Evolutionary conservation across 2,113 vertebrate species (phyloP), one percentile per base, ranked within the genome.

Genomic region (Esox niger): DNA sequence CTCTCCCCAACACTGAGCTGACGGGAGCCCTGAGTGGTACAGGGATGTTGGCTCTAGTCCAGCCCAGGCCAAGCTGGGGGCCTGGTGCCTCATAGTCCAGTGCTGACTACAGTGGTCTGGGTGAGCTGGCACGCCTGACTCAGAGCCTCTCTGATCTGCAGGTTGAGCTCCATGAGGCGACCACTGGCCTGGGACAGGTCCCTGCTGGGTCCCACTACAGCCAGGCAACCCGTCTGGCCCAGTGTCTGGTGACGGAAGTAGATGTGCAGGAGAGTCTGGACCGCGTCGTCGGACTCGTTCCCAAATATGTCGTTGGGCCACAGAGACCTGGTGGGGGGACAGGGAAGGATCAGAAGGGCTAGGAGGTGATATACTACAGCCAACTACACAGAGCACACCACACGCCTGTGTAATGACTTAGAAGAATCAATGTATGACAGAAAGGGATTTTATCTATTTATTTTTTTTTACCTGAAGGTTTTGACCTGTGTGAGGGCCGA

Each of bases 251-350:
- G 97, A 29, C 97, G 95, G 89, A 99, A 99, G 88, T 96, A 97
- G 72, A 99, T 98, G 84, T 97, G 96, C 83, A 99, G 84, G 60
- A 99, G 79, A 0, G 97, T 99, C 82, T 95, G 94, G 73, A 99
- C 91, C 0, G 96, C 93, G 66, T 98, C 88, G 8, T 98, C 97
- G 1, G 91, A 91, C 66, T 93, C 91, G 38, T 90, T 92, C 88
- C 97, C 97, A 17, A 99, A 99, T 84, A 99, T 98, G 73, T 99
- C 96, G 0, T 91, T 95, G 52, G 97, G 97, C 97, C 97, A 99
- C 66, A 96, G 81, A 67, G 93, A 93, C 80, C 96, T 99, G 82
- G 1, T 3, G 43, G 30, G 10, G n/a, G 23, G 17, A 35, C 23
- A 6, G 26, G 27, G 6, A 11, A 65, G 25, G 13, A 26, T 20